Evolutionary conservation across 2,113 vertebrate species (phyloP).

Genomic region (Prinia subflava): DNA sequence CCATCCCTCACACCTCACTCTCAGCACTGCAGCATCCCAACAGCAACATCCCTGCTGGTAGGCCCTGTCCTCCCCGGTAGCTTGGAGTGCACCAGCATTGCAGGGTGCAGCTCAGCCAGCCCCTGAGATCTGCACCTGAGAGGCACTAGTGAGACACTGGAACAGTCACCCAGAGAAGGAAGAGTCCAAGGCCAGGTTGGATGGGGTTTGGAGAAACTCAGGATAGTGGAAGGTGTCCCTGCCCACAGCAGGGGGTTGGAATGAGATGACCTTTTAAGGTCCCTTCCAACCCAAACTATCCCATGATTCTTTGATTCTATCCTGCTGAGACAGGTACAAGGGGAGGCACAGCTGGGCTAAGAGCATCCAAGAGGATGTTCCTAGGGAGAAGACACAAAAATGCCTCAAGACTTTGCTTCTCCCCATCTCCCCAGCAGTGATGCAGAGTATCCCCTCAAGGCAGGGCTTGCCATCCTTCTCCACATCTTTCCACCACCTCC

Average conservation of each 20-base stretch:
- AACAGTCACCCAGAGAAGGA: not conserved
- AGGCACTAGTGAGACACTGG: not conserved
- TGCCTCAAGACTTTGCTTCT: not conserved
- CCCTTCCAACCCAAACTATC: not conserved
- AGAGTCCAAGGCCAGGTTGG: not conserved
- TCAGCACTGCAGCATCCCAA: not conserved
- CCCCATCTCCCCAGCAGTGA: not conserved
- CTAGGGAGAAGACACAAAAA: not conserved
- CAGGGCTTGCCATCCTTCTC: not conserved
- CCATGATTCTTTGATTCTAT: not conserved
- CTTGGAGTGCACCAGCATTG: not conserved
- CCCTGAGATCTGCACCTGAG: accelerated
- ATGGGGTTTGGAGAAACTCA: not conserved
- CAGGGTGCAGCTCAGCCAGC: not conserved
- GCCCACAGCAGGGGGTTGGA: not conserved
- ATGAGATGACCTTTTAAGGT: not conserved
- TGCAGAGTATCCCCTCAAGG: not conserved
- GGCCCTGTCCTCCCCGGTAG: not conserved
- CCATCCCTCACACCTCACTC: not conserved
- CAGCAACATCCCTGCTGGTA: not conserved
- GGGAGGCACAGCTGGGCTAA: not conserved
- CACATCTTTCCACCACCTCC: not conserved
- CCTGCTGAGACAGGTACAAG: accelerated
- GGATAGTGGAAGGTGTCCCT: not conserved
- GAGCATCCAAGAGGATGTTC: not conserved